A percentile compares a stretch with the other conserved stretches of the same genome.
These are phyloP conservation scores for Tarsius wallacei DNA, from an alignment of 2,797 vertebrate genomes.

Conservation along the genomic window DNA sequence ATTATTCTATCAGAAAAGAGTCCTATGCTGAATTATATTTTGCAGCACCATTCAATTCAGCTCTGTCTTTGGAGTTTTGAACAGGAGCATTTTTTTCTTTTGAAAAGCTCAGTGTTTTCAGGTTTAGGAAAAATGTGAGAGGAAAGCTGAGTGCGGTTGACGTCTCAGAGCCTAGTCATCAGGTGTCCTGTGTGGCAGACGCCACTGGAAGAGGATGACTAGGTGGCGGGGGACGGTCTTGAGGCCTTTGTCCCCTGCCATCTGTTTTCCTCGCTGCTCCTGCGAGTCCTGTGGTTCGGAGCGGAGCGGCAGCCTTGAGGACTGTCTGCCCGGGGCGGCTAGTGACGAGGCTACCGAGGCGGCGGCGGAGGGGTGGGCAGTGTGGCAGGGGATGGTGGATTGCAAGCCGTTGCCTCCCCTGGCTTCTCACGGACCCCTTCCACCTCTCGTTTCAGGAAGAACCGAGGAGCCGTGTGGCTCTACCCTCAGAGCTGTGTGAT, in stretches of 20 bases:
- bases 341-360: background rate
- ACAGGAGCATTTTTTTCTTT: background rate
- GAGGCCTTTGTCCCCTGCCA: background rate
- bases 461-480: background rate
- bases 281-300: background rate
- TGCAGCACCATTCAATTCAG: background rate
- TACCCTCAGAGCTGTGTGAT: background rate
- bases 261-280: background rate
- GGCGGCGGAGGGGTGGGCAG: no score
- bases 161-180: background rate
- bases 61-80: conserved; percentile 33
- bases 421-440: background rate
- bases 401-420: background rate
- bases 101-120: background rate
- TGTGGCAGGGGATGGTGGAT: background rate
- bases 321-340: background rate
- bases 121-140: background rate
- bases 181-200: no score
- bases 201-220: background rate
- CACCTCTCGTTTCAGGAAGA: background rate
- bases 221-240: background rate
- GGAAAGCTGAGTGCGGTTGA: background rate
- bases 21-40: background rate
- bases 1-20: conserved; percentile 11
- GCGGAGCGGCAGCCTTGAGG: background rate